phyloP scores from a whole-genome alignment of 1,140 invertebrate genomes.

The Trichomalopsis sarcophagae region DNA sequence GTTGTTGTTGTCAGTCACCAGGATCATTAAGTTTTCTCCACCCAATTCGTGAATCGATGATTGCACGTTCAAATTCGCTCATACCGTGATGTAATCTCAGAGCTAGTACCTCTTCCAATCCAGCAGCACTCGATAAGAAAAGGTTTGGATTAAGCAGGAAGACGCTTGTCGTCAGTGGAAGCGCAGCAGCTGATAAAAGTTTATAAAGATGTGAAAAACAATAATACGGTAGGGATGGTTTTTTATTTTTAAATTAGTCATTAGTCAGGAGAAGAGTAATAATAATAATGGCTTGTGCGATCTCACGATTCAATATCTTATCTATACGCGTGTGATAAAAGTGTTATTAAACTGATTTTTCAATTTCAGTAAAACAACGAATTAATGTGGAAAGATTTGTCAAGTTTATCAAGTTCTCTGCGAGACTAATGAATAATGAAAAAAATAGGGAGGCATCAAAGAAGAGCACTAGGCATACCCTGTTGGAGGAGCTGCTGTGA shows the following conservation, averaged over 20 bases:
- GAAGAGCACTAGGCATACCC: conserved; percentile 6
- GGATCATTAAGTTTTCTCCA: conserved; percentile 73
- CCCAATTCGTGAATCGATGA: conserved; percentile 68
- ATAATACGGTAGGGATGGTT: not conserved
- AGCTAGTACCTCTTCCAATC: conserved; percentile 36
- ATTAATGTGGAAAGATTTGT: not conserved
- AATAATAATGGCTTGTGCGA: not conserved
- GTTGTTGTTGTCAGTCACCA: conserved; percentile 72
- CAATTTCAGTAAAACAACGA: not conserved
- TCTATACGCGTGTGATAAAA: not conserved
- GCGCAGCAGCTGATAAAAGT: conserved; percentile 37
- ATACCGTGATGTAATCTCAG: conserved; percentile 64
- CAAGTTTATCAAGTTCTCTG: not conserved
- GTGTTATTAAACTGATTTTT: not conserved
- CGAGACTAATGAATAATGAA: conserved; percentile 29
- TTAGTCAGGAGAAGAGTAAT: not conserved
- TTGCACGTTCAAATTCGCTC: conserved; percentile 67
- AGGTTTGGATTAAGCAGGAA: conserved; percentile 25
- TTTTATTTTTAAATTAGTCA: conserved; percentile 27
- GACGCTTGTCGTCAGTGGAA: conserved; percentile 34
- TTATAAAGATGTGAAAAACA: not conserved
- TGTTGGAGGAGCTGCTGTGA: not conserved
- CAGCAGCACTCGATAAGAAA: conserved; percentile 22
- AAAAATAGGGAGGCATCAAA: conserved; percentile 12
- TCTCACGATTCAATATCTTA: conserved; percentile 1